A percentile compares a stretch with the other conserved stretches of the same genome.
Evolutionary conservation across 2,888 invertebrate genomes (phyloP).

Genomic region (Stenurella melanura): DNA sequence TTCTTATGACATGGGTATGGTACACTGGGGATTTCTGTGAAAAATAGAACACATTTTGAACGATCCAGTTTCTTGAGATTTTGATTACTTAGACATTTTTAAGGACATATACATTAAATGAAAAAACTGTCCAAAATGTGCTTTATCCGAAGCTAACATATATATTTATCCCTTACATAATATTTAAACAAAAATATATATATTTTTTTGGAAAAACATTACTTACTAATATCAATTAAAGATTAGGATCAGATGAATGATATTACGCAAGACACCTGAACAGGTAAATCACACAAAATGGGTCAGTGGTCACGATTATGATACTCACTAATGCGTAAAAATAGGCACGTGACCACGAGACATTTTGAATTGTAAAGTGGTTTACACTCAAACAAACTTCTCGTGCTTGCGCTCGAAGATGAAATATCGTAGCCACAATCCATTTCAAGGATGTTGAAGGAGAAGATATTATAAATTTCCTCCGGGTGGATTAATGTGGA

Average conservation of each 20-base stretch:
- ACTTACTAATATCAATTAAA: background rate
- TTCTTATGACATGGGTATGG: slow-evolving; percentile 32
- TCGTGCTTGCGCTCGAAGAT: too few relatives aligned
- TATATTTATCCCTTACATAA: slow-evolving; percentile 19
- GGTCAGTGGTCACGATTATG: background rate
- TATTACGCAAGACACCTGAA: background rate
- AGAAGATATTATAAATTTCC: too few relatives aligned
- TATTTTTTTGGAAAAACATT: slow-evolving; percentile 1
- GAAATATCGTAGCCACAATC: too few relatives aligned
- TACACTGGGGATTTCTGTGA: slow-evolving; percentile 25
- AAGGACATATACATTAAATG: background rate
- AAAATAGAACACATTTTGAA: slow-evolving; percentile 28
- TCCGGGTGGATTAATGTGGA: too few relatives aligned
- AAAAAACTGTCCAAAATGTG: slow-evolving; percentile 3
- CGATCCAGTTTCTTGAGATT: background rate
- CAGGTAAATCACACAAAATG: background rate
- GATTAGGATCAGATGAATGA: background rate
- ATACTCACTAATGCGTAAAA: background rate
- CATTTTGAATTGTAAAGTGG: background rate
- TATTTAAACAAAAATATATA: slow-evolving; percentile 35
- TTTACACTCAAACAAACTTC: too few relatives aligned
- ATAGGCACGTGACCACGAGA: background rate
- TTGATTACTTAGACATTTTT: background rate
- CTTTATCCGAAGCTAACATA: slow-evolving; percentile 16
- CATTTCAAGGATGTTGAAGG: too few relatives aligned